Evolutionary conservation across 1,140 invertebrate genomes (phyloP).

Genomic region (Reticulitermes speratus): DNA sequence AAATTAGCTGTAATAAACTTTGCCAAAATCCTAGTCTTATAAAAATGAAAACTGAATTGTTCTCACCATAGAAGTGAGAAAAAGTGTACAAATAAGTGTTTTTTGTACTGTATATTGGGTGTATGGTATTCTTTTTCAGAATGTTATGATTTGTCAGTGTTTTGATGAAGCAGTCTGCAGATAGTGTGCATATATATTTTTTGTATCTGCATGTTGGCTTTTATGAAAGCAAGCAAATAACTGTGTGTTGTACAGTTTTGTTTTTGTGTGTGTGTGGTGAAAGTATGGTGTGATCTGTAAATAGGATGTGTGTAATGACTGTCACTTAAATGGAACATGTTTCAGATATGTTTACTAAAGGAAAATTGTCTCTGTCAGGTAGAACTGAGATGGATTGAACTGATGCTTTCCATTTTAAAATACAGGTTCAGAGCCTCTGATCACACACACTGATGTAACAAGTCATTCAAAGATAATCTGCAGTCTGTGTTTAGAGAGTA

Average conservation of each 20-base stretch:
- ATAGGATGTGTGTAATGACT: background rate
- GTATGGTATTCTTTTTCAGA: background rate
- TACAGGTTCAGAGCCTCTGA: background rate
- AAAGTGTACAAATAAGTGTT: constrained; percentile 18
- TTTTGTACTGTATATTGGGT: constrained; percentile 4
- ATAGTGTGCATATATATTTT: background rate
- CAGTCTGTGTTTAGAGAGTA: too few relatives aligned
- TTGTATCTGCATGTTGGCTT: background rate
- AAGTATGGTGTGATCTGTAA: background rate
- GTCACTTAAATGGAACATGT: background rate
- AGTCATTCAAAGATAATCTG: background rate
- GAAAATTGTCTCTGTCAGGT: background rate
- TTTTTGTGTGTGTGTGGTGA: background rate
- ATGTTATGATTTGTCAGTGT: background rate
- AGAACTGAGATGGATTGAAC: background rate
- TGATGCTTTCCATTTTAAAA: background rate
- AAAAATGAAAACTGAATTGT: background rate
- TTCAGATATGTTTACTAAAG: background rate
- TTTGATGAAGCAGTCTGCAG: background rate
- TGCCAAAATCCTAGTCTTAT: constrained; percentile 16
- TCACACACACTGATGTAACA: background rate
- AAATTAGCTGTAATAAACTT: background rate
- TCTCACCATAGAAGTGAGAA: background rate
- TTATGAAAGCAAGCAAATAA: background rate
- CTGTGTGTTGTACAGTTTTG: constrained; percentile 2